phyloP scores from a whole-genome alignment of 2,113 vertebrate genomes.

The Anhinga rufa region DNA sequence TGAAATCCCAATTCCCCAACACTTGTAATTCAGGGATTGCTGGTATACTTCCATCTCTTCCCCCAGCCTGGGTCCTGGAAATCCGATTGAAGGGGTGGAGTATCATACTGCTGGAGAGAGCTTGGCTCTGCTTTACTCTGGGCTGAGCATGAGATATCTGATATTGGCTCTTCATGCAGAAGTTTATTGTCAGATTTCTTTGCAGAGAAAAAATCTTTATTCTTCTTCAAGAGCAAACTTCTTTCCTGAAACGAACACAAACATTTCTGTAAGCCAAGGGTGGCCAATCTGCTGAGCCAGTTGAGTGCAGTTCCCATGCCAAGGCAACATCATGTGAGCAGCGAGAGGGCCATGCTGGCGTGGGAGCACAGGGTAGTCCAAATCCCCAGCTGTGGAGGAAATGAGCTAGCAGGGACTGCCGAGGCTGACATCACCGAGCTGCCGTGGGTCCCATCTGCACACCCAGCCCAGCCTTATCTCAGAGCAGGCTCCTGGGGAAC shows the following conservation, averaged over 20 bases:
- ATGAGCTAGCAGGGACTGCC: not conserved
- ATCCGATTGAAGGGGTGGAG: not conserved
- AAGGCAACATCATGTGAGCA: not conserved
- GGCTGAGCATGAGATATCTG: not conserved
- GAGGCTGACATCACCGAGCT: not conserved
- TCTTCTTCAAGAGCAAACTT: not conserved
- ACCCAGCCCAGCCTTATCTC: not conserved
- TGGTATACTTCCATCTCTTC: not conserved
- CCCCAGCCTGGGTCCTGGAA: not conserved
- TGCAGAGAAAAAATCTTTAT: not conserved
- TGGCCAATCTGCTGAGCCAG: not conserved
- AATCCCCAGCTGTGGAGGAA: not conserved
- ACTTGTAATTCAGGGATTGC: not conserved
- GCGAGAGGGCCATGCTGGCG: not conserved
- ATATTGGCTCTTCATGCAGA: not conserved
- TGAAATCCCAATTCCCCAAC: not conserved
- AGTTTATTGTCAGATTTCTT: not conserved
- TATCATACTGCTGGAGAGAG: not conserved
- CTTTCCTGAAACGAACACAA: not conserved
- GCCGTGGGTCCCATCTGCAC: not conserved
- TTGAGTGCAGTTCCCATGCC: not conserved
- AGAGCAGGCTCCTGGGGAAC: not conserved
- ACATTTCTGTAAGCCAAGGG: not conserved
- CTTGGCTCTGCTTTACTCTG: not conserved
- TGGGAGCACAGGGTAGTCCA: not conserved